Evolutionary conservation across 2,888 invertebrate species (phyloP).

Genomic region (Melipona beecheii): DNA sequence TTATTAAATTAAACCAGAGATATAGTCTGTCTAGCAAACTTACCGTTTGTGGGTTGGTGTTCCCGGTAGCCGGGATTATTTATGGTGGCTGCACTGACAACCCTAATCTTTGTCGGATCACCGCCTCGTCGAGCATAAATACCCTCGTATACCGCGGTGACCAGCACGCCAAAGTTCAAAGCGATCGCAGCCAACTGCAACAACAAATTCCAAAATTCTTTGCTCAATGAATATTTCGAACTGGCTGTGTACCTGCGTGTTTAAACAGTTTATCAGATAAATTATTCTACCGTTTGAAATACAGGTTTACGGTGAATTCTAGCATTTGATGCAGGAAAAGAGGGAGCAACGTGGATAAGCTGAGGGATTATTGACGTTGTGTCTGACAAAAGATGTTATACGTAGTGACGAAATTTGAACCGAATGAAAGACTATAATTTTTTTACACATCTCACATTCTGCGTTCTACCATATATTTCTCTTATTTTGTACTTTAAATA

Average conservation of each 20-base stretch:
- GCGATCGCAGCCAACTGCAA: constrained; percentile 91
- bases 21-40: constrained; percentile 13
- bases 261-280: not conserved
- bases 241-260: not conserved
- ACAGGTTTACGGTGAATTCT: not conserved
- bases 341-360: too few species aligned
- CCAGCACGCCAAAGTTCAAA: constrained; percentile 90
- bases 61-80: constrained; percentile 95
- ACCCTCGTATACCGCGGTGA: constrained; percentile 92
- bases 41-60: constrained; percentile 81
- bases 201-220: not conserved
- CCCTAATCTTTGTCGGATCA: constrained; percentile 89
- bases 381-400: too few species aligned
- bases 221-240: not conserved
- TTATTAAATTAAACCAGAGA: not conserved
- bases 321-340: not conserved
- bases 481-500: too few species aligned
- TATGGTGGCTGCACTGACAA: constrained; percentile 89
- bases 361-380: too few species aligned
- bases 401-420: too few species aligned
- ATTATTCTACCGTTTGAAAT: not conserved
- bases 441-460: too few species aligned
- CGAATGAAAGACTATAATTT: too few species aligned
- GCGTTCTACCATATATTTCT: too few species aligned
- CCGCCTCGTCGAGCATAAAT: constrained; percentile 92